phyloP scores from a whole-genome alignment of 92 coral and sea anemone genomes.

The Zoanthus solanderi region DNA sequence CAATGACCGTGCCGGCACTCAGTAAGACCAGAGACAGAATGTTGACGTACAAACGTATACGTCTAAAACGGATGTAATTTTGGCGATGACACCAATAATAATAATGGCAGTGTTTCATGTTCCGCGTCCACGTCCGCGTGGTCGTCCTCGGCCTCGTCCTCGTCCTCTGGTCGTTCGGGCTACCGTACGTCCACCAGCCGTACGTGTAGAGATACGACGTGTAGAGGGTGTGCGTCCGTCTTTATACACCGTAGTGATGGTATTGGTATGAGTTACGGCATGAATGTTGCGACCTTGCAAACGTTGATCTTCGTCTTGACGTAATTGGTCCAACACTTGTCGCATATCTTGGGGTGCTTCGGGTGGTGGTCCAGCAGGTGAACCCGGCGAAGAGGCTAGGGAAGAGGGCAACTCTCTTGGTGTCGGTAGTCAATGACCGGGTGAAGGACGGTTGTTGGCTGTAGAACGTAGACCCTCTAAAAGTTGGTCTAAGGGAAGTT shows the following conservation, averaged over 20 bases:
- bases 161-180: background rate
- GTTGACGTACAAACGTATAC: too few relatives aligned
- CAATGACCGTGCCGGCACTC: too few relatives aligned
- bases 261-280: background rate
- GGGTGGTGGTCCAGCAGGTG: background rate
- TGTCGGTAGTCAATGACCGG: too few relatives aligned
- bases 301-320: background rate
- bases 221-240: background rate
- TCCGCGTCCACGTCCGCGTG: background rate
- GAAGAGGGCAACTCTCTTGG: background rate
- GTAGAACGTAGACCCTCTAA: too few relatives aligned
- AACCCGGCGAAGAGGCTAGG: too few relatives aligned
- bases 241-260: background rate
- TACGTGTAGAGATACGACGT: background rate
- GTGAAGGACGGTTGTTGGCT: too few relatives aligned
- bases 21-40: too few relatives aligned
- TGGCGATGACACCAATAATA: too few relatives aligned
- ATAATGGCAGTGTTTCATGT: too few relatives aligned
- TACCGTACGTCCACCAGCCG: background rate
- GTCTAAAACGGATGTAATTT: too few relatives aligned
- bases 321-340: background rate
- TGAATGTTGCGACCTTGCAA: conserved; percentile 3
- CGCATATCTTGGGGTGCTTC: too few relatives aligned
- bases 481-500: too few relatives aligned
- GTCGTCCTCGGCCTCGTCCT: background rate